Percentiles rank a stretch among this genome's conserved stretches.
phyloP scores from a whole-genome alignment of 35 echinoderm and acorn worm genomes.

The Antedon bifida region DNA sequence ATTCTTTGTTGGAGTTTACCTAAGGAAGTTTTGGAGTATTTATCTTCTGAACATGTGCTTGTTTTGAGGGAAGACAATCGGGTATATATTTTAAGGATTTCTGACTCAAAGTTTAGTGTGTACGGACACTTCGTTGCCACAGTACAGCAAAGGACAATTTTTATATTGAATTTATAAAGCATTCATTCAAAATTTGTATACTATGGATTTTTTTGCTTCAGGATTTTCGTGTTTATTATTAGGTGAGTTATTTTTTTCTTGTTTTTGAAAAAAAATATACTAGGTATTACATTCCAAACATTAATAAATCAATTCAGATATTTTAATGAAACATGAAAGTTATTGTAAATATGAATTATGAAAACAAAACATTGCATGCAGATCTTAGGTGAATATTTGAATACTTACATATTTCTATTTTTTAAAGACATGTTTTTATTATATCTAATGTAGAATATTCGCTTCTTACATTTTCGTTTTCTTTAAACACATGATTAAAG shows the following conservation, averaged over 20 bases:
- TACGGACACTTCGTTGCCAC: not conserved
- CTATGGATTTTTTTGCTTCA: not conserved
- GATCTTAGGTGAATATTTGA: no score
- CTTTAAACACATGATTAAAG: no score
- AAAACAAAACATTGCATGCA: no score
- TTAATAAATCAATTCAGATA: no score
- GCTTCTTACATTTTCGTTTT: no score
- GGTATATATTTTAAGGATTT: not conserved
- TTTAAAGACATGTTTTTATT: no score
- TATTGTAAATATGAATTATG: no score
- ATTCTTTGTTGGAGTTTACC: not conserved
- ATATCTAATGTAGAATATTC: no score
- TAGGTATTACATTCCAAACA: no score
- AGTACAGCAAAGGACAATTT: not conserved
- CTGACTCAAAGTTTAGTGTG: not conserved
- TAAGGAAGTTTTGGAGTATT: not conserved
- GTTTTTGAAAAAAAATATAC: no score
- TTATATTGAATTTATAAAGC: not conserved
- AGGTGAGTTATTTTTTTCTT: not conserved
- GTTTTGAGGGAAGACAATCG: not conserved
- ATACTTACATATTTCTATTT: no score
- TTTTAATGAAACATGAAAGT: no score
- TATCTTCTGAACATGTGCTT: not conserved
- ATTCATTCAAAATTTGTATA: not conserved
- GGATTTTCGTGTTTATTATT: not conserved